Evolutionary conservation across 2,888 invertebrate genomes (phyloP).

Genomic region (Morpho achilles): DNA sequence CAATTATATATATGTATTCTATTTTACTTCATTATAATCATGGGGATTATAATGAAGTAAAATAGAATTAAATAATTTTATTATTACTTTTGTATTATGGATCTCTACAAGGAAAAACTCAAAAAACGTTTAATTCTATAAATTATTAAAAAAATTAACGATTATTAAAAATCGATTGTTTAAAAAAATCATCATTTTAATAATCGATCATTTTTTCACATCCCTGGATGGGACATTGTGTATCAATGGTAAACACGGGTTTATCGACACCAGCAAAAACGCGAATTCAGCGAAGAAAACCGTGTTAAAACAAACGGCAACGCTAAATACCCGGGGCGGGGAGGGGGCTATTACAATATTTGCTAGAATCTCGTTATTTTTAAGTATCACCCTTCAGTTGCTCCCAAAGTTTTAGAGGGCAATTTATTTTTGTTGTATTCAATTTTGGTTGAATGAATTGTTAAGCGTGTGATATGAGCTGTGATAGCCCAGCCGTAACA

Average conservation of each 20-base stretch:
- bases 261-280: constrained; percentile 43
- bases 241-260: constrained; percentile 55
- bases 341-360: constrained; percentile 67
- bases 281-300: constrained; percentile 56
- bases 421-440: neutral
- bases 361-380: constrained; percentile 78
- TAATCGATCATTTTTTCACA: too few relatives aligned
- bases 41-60: too few relatives aligned
- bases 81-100: too few relatives aligned
- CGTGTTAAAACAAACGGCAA: constrained; percentile 57
- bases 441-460: neutral
- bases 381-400: constrained; percentile 66
- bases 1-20: too few relatives aligned
- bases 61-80: too few relatives aligned
- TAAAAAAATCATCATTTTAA: too few relatives aligned
- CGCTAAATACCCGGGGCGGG: constrained; percentile 32
- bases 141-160: too few relatives aligned
- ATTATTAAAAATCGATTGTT: too few relatives aligned
- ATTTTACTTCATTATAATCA: too few relatives aligned
- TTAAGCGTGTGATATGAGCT: neutral
- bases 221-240: constrained; percentile 45
- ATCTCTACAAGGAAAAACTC: too few relatives aligned
- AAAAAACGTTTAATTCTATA: too few relatives aligned
- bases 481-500: too few relatives aligned
- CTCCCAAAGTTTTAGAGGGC: constrained; percentile 46